Evolutionary conservation across 2,888 invertebrate genomes (phyloP), one percentile per base, ranked within the genome.

Genomic region (Globia sparganii): DNA sequence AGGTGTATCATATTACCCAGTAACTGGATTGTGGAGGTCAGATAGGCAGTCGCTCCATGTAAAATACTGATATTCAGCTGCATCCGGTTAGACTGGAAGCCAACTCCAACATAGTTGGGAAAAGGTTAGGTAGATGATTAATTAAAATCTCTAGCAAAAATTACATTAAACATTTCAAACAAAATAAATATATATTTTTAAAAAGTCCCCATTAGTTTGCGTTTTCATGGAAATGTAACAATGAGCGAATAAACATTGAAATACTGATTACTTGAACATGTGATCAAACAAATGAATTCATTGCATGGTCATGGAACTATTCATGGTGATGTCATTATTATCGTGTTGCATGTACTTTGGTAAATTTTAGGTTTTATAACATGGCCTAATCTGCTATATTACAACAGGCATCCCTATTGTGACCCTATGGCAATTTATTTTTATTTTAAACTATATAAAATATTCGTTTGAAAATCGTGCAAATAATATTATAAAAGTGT

Each of bases 271-370:
- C 86, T 82, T 75, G 67, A 77, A 75, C 85, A 85, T 84, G 84
- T 86, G 90, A 89, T 88, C 80, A 91, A 90, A 89, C 85, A 89
- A 75, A 74, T 82, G 70, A 75, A 79, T 83, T 72, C 76, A 84
- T 85, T 83, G 77, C 85, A 85, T 82, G 88, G 87, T 77, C 82
- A 83, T 78, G 56, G 70, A 75, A 75, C 75, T 80, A 72, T 75
- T 73, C 49, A 73, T 68, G 78, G 89, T 92, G 91, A 92, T 89
- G 87, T 92, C 92, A 92, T 91, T 62, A 61, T 64, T 76, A 74
- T 83, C 84, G 86, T 86, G 91, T 87, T 75, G 79, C 87, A 43
- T 80, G 64, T 46, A 83, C 58, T 81, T 78, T 72, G 70, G 65
- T 59, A 78, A 84, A 84, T 81, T 67, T 61, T 53, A 67, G 66